These are phyloP conservation scores for Oscheius myriophilus DNA, from an alignment of 2,888 invertebrate genomes.

Conservation along the genomic window DNA sequence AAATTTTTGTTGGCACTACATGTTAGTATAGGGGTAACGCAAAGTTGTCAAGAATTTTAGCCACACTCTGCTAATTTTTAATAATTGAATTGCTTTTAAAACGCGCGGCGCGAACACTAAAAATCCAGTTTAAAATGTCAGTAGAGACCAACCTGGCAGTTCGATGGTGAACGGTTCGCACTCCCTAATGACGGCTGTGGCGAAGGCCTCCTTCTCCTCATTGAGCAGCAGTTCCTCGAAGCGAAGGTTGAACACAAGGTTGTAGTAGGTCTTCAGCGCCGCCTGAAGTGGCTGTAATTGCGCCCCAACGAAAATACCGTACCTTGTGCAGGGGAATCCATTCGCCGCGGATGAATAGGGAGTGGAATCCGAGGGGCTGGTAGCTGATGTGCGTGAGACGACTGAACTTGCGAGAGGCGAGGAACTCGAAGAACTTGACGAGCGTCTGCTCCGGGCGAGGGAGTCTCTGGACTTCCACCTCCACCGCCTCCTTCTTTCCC, in stretches of 20 bases:
- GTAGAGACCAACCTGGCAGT: constrained; percentile 34
- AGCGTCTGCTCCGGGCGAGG: neutral
- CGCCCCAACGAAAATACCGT: neutral
- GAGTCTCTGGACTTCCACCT: too few species aligned
- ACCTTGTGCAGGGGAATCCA: constrained; percentile 45
- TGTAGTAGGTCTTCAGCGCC: constrained; percentile 42
- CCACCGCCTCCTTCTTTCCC: too few species aligned
- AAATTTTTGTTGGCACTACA: too few species aligned
- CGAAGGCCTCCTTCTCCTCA: constrained; percentile 34
- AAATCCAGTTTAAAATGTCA: too few species aligned
- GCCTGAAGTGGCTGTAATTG: constrained; percentile 3
- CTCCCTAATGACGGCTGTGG: constrained; percentile 38
- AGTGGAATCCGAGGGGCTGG: constrained; percentile 31
- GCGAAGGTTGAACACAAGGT: constrained; percentile 48
- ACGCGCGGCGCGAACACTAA: too few species aligned
- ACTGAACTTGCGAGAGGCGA: constrained; percentile 46
- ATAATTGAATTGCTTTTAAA: too few species aligned
- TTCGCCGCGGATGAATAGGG: constrained; percentile 44
- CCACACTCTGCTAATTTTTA: neutral
- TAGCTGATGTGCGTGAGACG: constrained; percentile 37
- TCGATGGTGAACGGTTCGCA: constrained; percentile 50
- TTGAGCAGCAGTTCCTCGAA: constrained; percentile 52
- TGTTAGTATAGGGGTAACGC: too few species aligned
- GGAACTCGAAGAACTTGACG: constrained; percentile 44
- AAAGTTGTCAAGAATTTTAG: neutral